These are phyloP conservation scores for Lipophrys pholis DNA, from an alignment of 2,113 vertebrate species.

Conservation along the genomic window DNA sequence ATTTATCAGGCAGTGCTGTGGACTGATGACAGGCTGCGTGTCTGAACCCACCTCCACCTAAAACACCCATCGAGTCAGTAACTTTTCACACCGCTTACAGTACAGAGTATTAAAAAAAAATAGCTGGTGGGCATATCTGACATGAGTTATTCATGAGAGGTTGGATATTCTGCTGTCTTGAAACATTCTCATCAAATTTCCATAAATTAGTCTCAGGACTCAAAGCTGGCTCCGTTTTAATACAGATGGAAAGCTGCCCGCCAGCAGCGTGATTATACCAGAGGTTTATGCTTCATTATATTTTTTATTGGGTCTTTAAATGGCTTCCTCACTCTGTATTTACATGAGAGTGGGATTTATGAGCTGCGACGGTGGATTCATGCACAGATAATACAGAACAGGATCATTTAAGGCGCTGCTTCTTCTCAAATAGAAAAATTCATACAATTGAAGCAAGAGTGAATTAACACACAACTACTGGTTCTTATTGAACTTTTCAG, in stretches of 20 bases:
- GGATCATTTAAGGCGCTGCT: conserved; percentile 11
- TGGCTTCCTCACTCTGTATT: conserved; percentile 16
- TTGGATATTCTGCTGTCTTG: conserved; percentile 37
- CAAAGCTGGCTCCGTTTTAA: conserved; percentile 6
- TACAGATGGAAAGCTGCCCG: conserved; percentile 21
- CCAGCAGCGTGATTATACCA: conserved; percentile 31
- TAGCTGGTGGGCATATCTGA: conserved; percentile 32
- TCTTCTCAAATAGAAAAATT: conserved; percentile 1
- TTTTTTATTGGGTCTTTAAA: conserved; percentile 41
- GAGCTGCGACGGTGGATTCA: neutral
- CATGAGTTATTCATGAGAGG: conserved; percentile 33
- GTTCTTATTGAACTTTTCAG: neutral
- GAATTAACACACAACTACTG: neutral
- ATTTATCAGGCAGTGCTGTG: conserved; percentile 41
- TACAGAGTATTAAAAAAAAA: conserved; percentile 33
- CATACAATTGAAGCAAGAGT: neutral
- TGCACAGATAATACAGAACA: no score
- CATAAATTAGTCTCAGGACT: conserved; percentile 56
- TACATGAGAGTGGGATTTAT: neutral
- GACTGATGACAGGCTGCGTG: conserved; percentile 55
- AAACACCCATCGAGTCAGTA: conserved; percentile 13
- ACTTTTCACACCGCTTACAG: conserved; percentile 25
- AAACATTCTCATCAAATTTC: conserved; percentile 50
- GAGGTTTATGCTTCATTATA: conserved; percentile 41
- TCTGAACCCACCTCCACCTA: conserved; percentile 52